A percentile compares a stretch with the other conserved stretches of the same genome.
phyloP scores from a whole-genome alignment of 2,888 invertebrate species.

The Agrilus biguttatus region DNA sequence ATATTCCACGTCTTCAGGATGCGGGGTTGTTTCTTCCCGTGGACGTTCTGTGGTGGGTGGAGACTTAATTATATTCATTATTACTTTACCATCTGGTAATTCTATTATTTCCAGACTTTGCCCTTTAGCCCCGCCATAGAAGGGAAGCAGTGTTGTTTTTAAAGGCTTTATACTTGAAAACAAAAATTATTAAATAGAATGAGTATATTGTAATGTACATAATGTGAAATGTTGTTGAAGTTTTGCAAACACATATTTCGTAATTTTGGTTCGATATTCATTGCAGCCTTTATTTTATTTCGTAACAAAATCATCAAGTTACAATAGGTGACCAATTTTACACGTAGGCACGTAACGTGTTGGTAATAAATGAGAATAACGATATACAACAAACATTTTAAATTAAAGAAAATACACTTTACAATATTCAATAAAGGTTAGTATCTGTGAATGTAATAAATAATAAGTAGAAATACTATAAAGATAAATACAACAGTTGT shows the following conservation, averaged over 20 bases:
- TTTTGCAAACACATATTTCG: not conserved
- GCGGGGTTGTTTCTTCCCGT: constrained; percentile 1
- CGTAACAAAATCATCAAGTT: not conserved
- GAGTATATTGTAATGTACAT: not conserved
- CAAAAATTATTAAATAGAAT: not conserved
- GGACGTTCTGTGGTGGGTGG: constrained; percentile 13
- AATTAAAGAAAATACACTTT: too few species aligned
- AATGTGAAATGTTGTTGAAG: not conserved
- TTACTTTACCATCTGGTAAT: constrained; percentile 34
- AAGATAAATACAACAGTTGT: too few species aligned
- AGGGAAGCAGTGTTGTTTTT: constrained; percentile 37
- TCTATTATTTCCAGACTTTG: constrained; percentile 48
- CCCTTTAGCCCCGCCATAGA: constrained; percentile 59
- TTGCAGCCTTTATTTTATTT: not conserved
- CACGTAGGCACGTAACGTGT: too few species aligned
- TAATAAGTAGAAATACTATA: too few species aligned
- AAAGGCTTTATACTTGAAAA: constrained; percentile 5
- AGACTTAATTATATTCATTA: constrained; percentile 28
- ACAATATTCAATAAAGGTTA: too few species aligned
- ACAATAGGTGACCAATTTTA: too few species aligned
- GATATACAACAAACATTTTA: too few species aligned
- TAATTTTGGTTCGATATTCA: not conserved
- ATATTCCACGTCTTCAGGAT: constrained; percentile 22
- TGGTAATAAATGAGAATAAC: too few species aligned
- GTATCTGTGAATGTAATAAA: too few species aligned